Evolutionary conservation across 2,888 invertebrate genomes (phyloP).

Genomic region (Parnassius glacialis): DNA sequence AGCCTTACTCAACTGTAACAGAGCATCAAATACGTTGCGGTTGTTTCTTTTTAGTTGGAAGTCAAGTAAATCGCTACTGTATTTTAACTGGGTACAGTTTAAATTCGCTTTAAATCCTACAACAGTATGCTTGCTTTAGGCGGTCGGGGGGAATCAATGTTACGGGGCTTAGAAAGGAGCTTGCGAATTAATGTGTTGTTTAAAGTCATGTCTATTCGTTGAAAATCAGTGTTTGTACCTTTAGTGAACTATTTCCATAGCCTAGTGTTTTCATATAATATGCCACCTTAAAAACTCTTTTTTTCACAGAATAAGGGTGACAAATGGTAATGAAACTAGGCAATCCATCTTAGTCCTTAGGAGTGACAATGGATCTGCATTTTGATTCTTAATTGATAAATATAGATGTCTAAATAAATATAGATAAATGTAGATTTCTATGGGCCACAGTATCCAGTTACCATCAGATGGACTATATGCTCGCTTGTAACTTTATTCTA

Average conservation of each 20-base stretch:
- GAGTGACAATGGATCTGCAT: too few species aligned
- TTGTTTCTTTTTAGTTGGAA: not conserved
- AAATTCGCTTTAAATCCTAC: conserved; percentile 1
- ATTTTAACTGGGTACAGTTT: conserved; percentile 5
- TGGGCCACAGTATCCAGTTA: too few species aligned
- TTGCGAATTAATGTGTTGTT: conserved; percentile 19
- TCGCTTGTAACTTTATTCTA: too few species aligned
- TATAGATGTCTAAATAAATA: too few species aligned
- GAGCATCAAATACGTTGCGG: conserved; percentile 7
- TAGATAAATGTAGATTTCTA: too few species aligned
- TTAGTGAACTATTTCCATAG: not conserved
- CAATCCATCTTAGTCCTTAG: too few species aligned
- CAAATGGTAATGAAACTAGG: too few species aligned
- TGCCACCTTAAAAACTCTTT: too few species aligned
- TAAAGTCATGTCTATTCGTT: conserved; percentile 16
- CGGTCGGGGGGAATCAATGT: conserved; percentile 16
- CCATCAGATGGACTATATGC: too few species aligned
- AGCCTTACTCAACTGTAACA: conserved; percentile 6
- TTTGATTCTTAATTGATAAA: too few species aligned
- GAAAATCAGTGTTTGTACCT: conserved; percentile 7
- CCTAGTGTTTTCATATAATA: not conserved
- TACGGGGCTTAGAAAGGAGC: conserved; percentile 16
- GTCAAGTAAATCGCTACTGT: conserved; percentile 5
- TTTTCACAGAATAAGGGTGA: too few species aligned
- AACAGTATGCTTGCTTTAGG: not conserved